These are phyloP conservation scores for Solea senegalensis DNA, from an alignment of 2,113 vertebrate species.

Conservation along the genomic window DNA sequence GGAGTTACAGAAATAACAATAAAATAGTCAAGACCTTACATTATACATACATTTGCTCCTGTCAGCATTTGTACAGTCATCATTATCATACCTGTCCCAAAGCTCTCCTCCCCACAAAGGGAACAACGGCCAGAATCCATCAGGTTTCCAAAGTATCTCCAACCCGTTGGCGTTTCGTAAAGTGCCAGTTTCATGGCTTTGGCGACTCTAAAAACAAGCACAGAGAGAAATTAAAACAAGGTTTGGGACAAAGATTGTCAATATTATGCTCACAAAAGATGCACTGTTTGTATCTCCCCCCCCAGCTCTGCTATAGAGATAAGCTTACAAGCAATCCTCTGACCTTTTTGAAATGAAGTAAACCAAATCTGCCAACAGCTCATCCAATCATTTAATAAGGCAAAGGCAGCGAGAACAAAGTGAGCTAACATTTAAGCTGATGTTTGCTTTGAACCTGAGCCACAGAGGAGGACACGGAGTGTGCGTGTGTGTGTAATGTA, in stretches of 20 bases:
- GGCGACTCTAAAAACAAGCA: slow-evolving; percentile 87
- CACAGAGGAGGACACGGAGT: slow-evolving; percentile 30
- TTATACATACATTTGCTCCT: no score
- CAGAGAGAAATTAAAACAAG: slow-evolving; percentile 34
- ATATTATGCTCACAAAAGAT: slow-evolving; percentile 10
- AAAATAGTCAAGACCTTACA: no score
- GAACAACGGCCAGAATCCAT: slow-evolving; percentile 98
- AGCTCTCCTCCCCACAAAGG: slow-evolving; percentile 98
- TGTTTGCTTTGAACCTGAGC: slow-evolving; percentile 70
- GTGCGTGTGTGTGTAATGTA: slow-evolving; percentile 17
- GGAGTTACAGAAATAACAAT: no score
- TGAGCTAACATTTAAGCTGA: slow-evolving; percentile 69
- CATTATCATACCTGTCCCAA: slow-evolving; percentile 89
- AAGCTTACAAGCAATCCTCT: slow-evolving; percentile 34
- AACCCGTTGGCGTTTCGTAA: slow-evolving; percentile 97
- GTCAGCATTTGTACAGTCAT: no score
- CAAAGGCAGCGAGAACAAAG: slow-evolving; percentile 67
- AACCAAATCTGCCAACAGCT: slow-evolving; percentile 65
- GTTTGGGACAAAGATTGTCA: neutral
- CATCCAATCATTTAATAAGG: slow-evolving; percentile 78
- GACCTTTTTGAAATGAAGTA: slow-evolving; percentile 66
- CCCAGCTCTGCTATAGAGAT: slow-evolving; percentile 26
- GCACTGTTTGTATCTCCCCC: slow-evolving; percentile 10
- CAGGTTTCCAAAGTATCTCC: slow-evolving; percentile 97
- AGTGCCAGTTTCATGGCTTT: slow-evolving; percentile 95